A percentile compares a stretch with the other conserved stretches of the same genome.
Conservation (phyloP, 2,113 vertebrate genomes). For the Phyllostomus discolor region DNA sequence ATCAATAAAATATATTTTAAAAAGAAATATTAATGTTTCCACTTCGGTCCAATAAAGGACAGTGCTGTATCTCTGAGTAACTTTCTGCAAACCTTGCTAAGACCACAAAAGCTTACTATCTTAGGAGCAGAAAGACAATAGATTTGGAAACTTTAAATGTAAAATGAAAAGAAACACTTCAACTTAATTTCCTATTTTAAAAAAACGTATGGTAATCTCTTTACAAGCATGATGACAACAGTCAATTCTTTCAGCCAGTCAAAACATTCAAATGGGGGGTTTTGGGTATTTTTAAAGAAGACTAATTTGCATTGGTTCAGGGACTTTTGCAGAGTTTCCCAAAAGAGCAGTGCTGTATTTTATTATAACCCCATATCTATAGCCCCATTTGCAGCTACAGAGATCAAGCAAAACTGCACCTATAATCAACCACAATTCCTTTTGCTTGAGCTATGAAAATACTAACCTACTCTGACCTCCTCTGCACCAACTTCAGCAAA, state of each 20-base stretch:
- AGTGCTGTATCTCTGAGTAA: not conserved
- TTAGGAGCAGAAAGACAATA: not conserved
- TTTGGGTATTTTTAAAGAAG: constrained; percentile 2
- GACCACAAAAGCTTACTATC: not conserved
- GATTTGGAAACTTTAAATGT: not conserved
- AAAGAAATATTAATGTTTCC: not conserved
- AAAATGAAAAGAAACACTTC: not conserved
- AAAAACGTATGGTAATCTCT: constrained; percentile 23
- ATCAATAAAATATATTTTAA: too few species aligned
- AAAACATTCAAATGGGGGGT: constrained; percentile 16
- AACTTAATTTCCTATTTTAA: not conserved
- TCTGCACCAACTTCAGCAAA: not conserved
- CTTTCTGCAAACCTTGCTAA: not conserved
- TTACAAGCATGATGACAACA: not conserved
- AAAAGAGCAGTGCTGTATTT: not conserved
- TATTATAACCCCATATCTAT: not conserved
- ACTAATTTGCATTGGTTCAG: constrained; percentile 53
- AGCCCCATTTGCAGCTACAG: not conserved
- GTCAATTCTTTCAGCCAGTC: not conserved
- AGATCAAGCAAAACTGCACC: constrained; percentile 44
- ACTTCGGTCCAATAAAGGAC: constrained; percentile 8
- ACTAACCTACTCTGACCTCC: constrained; percentile 51
- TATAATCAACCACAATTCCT: constrained; percentile 46
- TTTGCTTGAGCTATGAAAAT: constrained; percentile 53
- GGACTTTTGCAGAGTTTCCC: constrained; percentile 36